These are phyloP conservation scores for Conus betulinus DNA, from an alignment of 1,140 invertebrate species.

Conservation along the genomic window DNA sequence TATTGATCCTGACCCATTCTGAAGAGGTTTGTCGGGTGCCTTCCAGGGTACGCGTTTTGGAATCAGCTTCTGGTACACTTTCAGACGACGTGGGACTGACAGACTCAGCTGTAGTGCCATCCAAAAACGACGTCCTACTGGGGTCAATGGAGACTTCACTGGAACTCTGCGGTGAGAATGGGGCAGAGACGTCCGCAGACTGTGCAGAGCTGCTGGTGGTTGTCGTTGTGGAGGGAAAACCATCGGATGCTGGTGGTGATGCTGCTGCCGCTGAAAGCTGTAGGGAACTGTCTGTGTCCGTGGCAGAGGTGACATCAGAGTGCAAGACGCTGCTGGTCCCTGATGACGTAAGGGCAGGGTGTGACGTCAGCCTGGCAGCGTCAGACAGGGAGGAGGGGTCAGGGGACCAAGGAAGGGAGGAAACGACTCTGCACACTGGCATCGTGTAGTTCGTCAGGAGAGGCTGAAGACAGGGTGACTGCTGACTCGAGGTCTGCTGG, in stretches of 20 bases:
- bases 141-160: neutral
- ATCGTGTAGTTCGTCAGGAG: no score
- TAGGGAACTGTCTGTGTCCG: neutral
- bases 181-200: neutral
- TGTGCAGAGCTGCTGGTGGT: neutral
- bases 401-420: no score
- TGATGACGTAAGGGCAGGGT: no score
- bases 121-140: neutral
- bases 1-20: neutral
- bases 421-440: no score
- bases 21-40: neutral
- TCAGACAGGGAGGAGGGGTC: no score
- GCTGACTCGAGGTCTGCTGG: no score
- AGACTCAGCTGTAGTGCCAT: neutral
- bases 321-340: no score
- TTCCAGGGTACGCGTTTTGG: neutral
- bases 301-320: no score
- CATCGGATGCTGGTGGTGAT: neutral
- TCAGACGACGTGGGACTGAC: neutral
- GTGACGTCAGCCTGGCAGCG: no score
- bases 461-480: no score
- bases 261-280: neutral
- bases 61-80: neutral
- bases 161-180: neutral
- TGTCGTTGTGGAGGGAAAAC: neutral